These are phyloP conservation scores for Philereme transversata DNA, from an alignment of 2,888 invertebrate genomes.

Conservation along the genomic window DNA sequence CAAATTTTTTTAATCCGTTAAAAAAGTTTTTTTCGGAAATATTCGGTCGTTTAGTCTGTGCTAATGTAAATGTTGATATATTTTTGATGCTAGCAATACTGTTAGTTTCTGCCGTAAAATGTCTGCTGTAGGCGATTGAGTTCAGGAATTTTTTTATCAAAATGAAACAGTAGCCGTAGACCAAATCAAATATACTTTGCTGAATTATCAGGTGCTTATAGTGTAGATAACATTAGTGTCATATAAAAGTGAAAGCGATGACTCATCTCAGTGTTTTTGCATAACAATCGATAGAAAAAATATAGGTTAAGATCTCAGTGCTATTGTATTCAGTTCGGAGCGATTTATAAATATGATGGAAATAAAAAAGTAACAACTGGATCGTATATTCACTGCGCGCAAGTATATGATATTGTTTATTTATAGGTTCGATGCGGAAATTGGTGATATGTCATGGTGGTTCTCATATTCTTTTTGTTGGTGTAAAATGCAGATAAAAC, in stretches of 20 bases:
- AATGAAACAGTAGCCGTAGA: constrained; percentile 62
- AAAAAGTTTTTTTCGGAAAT: constrained; percentile 27
- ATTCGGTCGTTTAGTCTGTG: constrained; percentile 21
- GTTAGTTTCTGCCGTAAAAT: constrained; percentile 68
- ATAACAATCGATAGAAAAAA: constrained; percentile 82
- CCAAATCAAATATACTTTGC: constrained; percentile 56
- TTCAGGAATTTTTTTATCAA: constrained; percentile 67
- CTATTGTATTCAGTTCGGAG: constrained; percentile 69
- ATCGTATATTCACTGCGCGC: constrained; percentile 59
- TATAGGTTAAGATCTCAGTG: constrained; percentile 81
- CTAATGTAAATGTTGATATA: constrained; percentile 1
- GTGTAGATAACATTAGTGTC: constrained; percentile 47
- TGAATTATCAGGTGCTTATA: constrained; percentile 70
- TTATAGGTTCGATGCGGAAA: constrained; percentile 77
- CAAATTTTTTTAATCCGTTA: not conserved
- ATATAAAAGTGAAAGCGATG: constrained; percentile 57
- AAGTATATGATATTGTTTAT: constrained; percentile 76
- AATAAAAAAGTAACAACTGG: constrained; percentile 60
- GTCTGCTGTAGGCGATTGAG: constrained; percentile 71
- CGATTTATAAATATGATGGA: constrained; percentile 66
- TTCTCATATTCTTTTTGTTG: constrained; percentile 69
- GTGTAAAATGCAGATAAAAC: constrained; percentile 65
- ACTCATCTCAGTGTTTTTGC: constrained; percentile 78
- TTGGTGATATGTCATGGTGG: constrained; percentile 76
- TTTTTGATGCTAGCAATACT: constrained; percentile 48